A percentile compares a stretch with the other conserved stretches of the same genome.
These are phyloP conservation scores for Myotis brandtii DNA, from an alignment of 2,113 vertebrate species.

Conservation along the genomic window DNA sequence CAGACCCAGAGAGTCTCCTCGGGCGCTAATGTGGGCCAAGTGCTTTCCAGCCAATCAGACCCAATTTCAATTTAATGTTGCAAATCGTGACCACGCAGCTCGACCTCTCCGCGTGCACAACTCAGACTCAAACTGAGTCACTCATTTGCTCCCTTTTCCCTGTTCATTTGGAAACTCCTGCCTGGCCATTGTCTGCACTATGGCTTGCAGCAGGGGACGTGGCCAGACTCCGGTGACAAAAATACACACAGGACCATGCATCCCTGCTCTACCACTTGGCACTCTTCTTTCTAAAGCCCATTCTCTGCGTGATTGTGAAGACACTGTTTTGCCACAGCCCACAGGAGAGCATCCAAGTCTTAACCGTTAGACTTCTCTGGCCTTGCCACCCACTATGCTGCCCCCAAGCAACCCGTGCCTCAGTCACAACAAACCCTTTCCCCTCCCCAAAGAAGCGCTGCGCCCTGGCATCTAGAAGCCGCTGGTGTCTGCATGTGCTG, in stretches of 20 bases:
- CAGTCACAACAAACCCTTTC: background rate
- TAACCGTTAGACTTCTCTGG: background rate
- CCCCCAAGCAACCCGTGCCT: background rate
- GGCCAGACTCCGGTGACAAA: background rate
- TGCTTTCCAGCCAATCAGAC: constrained; percentile 57
- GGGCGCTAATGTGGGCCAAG: constrained; percentile 75
- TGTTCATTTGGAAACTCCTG: constrained; percentile 13
- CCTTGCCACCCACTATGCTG: background rate
- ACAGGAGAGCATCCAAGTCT: background rate
- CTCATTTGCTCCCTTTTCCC: constrained; percentile 19
- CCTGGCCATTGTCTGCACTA: background rate
- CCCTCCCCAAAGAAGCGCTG: background rate
- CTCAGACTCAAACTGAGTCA: constrained; percentile 42
- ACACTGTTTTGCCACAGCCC: background rate
- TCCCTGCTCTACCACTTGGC: background rate
- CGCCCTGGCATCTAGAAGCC: background rate
- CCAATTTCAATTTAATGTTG: constrained; percentile 43
- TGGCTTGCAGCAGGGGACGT: background rate
- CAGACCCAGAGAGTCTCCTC: constrained; percentile 39
- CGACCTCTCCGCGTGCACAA: background rate
- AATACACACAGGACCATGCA: background rate
- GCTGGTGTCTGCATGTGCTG: background rate
- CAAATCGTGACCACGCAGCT: constrained; percentile 9
- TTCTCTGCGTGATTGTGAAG: background rate
- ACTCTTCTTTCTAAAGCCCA: background rate